Conservation (phyloP, 2,113 vertebrate species). For the Felis catus region DNA sequence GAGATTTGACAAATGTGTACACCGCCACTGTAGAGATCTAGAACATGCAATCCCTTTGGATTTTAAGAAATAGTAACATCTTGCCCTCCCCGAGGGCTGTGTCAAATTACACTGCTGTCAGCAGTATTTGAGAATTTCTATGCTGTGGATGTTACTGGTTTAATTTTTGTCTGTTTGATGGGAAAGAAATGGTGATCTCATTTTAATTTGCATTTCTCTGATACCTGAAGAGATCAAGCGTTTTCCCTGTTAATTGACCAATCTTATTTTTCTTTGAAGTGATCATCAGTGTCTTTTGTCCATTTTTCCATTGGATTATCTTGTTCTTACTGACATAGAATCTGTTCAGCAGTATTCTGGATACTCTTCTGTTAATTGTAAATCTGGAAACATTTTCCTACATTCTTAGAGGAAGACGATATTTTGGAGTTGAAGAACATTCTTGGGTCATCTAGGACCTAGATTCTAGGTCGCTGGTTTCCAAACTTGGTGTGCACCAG, state of each 20-base stretch:
- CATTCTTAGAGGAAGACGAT: background rate
- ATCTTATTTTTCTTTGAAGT: background rate
- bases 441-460: background rate
- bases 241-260: background rate
- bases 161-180: background rate
- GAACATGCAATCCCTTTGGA: background rate
- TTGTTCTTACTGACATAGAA: background rate
- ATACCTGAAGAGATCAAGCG: background rate
- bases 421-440: background rate
- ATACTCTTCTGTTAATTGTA: background rate
- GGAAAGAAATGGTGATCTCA: background rate
- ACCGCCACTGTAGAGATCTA: background rate
- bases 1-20: background rate
- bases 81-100: background rate
- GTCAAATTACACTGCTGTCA: background rate
- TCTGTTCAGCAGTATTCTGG: background rate
- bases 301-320: background rate
- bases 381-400: background rate
- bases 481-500: background rate
- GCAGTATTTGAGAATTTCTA: background rate
- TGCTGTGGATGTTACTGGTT: background rate
- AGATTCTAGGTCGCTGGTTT: background rate
- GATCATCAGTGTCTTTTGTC: background rate
- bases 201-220: background rate
- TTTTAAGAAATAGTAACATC: background rate